These are phyloP conservation scores for Drosophila eugracilis DNA, from an alignment of 1,140 invertebrate genomes.

Conservation along the genomic window DNA sequence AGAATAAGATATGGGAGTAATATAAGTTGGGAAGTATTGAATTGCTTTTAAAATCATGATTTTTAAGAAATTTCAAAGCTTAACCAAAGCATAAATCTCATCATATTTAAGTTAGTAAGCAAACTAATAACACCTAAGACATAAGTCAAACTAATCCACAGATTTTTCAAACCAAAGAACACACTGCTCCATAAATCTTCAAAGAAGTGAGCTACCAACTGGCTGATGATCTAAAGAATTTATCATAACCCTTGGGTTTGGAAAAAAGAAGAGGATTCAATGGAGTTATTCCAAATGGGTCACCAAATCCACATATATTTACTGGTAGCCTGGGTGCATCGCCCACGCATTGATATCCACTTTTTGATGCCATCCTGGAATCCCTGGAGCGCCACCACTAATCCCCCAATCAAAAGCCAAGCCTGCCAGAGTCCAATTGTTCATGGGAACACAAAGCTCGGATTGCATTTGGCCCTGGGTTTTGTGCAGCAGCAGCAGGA, in stretches of 20 bases:
- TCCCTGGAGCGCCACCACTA: constrained; percentile 11
- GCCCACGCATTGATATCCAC: constrained; percentile 14
- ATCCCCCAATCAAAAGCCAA: constrained; percentile 47
- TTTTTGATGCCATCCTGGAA: constrained; percentile 13
- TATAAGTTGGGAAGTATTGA: too few species aligned
- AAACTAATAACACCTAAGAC: too few species aligned
- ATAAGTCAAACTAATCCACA: too few species aligned
- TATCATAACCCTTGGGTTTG: constrained; percentile 11
- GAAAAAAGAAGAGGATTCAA: background rate
- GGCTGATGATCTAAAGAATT: background rate
- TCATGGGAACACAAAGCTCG: constrained; percentile 32
- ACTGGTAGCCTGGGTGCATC: background rate
- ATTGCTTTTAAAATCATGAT: too few species aligned
- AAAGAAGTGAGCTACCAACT: background rate
- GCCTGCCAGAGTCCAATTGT: constrained; percentile 37
- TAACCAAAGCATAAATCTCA: too few species aligned
- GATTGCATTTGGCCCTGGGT: constrained; percentile 43
- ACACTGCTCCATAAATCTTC: too few species aligned
- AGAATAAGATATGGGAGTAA: too few species aligned
- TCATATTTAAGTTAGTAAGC: too few species aligned
- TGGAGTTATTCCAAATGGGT: constrained; percentile 2
- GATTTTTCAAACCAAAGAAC: too few species aligned
- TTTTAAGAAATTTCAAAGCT: too few species aligned
- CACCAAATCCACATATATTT: background rate
- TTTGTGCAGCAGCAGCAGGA: too few species aligned